Evolutionary conservation across 2,113 vertebrate genomes (phyloP).

Genomic region (Tragelaphus strepsiceros): DNA sequence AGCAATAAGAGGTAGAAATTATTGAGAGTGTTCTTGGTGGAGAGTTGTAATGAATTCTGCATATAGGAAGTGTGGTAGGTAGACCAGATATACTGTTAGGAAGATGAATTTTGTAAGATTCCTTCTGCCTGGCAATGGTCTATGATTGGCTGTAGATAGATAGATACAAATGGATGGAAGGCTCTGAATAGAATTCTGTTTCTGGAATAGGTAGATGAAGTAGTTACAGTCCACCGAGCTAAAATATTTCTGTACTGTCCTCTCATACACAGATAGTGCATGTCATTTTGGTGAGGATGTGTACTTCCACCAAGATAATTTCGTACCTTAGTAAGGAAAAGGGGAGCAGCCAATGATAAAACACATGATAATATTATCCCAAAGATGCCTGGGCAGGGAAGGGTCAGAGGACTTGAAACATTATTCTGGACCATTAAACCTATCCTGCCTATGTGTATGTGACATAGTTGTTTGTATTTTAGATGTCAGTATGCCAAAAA

Average conservation of each 20-base stretch:
- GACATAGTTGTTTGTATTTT: neutral
- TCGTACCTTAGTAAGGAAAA: neutral
- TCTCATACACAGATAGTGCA: neutral
- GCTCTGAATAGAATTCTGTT: neutral
- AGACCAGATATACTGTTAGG: neutral
- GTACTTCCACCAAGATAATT: neutral
- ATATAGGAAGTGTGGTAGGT: neutral
- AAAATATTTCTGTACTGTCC: neutral
- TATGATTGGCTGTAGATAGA: neutral
- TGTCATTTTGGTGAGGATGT: neutral
- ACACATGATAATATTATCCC: neutral
- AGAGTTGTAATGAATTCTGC: neutral
- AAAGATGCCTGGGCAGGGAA: neutral
- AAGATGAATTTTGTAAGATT: neutral
- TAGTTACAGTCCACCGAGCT: neutral
- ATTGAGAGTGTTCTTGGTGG: neutral
- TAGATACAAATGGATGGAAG: neutral
- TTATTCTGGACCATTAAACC: neutral
- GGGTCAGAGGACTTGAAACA: neutral
- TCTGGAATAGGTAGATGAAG: neutral
- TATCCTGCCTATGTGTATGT: neutral
- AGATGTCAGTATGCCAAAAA: neutral
- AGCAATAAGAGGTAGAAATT: neutral
- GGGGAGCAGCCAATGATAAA: neutral
- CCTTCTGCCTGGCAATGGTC: neutral